Percentiles rank a stretch among this genome's conserved stretches.
These are phyloP conservation scores for Chrysopa pallens DNA, from an alignment of 1,140 invertebrate species.

Conservation along the genomic window DNA sequence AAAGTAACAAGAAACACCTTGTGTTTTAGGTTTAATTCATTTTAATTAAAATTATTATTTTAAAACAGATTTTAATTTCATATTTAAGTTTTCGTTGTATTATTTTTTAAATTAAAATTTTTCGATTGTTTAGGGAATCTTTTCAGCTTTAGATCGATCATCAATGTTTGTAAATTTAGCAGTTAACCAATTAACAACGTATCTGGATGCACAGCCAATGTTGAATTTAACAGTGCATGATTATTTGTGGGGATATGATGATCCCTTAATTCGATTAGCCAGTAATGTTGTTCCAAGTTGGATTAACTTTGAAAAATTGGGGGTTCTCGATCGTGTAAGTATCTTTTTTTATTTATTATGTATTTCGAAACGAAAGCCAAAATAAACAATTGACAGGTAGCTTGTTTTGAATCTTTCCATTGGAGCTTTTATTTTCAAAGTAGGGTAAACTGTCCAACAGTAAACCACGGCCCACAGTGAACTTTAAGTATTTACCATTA, in stretches of 20 bases:
- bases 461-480: too few relatives aligned
- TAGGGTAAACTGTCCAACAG: too few relatives aligned
- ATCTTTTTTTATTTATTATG: background rate
- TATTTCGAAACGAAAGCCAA: too few relatives aligned
- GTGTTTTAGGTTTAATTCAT: too few relatives aligned
- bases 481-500: too few relatives aligned
- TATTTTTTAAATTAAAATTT: constrained; percentile 1
- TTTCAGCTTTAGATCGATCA: constrained; percentile 32
- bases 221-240: constrained; percentile 49
- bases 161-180: constrained; percentile 41
- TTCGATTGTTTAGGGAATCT: constrained; percentile 35
- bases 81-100: constrained; percentile 2
- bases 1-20: too few relatives aligned
- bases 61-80: constrained; percentile 1
- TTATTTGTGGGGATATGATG: constrained; percentile 74
- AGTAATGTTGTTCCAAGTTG: constrained; percentile 48
- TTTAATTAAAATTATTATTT: background rate
- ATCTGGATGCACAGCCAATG: constrained; percentile 46
- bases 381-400: too few relatives aligned
- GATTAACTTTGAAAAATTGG: constrained; percentile 57
- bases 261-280: constrained; percentile 48
- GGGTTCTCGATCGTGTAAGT: constrained; percentile 64
- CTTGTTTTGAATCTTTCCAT: too few relatives aligned
- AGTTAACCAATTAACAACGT: constrained; percentile 36
- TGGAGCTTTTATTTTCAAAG: too few relatives aligned